Evolutionary conservation across 2,797 vertebrate genomes (phyloP).

Genomic region (Molossus molossus): DNA sequence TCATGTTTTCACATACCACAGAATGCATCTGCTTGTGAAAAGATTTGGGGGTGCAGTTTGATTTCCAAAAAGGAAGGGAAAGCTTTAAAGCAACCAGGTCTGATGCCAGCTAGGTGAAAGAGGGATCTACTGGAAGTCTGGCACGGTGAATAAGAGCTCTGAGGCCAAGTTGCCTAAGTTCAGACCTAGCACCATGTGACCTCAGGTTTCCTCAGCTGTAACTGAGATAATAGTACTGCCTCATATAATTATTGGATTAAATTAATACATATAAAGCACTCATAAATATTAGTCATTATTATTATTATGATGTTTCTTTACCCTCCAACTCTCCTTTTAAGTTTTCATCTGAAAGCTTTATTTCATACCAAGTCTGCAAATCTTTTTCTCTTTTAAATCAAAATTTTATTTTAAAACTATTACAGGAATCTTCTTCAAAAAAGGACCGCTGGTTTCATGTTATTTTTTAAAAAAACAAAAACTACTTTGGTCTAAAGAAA

Average conservation of each 20-base stretch:
- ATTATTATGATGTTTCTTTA: not conserved
- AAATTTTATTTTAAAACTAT: slow-evolving; percentile 72
- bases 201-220: not conserved
- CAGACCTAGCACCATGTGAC: not conserved
- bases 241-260: slow-evolving; percentile 61
- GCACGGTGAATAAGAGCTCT: not conserved
- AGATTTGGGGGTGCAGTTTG: not conserved
- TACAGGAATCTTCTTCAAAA: slow-evolving; percentile 53
- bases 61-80: slow-evolving; percentile 63
- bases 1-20: slow-evolving; percentile 42
- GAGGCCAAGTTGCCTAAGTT: not conserved
- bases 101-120: not conserved
- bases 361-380: slow-evolving; percentile 56
- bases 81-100: slow-evolving; percentile 42
- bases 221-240: not conserved
- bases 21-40: not conserved
- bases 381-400: slow-evolving; percentile 53
- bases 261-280: not conserved
- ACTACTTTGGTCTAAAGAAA: slow-evolving; percentile 36
- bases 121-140: not conserved
- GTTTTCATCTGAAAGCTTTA: slow-evolving; percentile 68
- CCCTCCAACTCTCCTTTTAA: slow-evolving; percentile 63
- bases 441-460: slow-evolving; percentile 5
- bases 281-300: slow-evolving; percentile 28
- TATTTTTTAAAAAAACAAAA: slow-evolving; percentile 68